phyloP scores from a whole-genome alignment of 92 coral and sea anemone genomes.

The Zoanthus sociatus region DNA sequence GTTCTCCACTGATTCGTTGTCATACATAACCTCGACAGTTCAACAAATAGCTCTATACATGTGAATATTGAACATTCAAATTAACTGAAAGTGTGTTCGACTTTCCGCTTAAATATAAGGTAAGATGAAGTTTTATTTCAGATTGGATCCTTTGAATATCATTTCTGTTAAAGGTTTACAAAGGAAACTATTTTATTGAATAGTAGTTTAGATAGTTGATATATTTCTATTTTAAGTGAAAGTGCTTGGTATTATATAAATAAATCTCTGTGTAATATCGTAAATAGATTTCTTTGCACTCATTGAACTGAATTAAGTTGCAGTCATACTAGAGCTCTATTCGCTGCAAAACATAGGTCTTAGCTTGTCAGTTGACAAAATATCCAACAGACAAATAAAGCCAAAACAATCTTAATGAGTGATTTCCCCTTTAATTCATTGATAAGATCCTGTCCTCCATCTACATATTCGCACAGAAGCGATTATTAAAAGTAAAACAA shows the following conservation, averaged over 20 bases:
- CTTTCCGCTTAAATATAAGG: constrained; percentile 17
- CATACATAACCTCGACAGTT: neutral
- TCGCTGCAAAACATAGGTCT: neutral
- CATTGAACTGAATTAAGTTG: neutral
- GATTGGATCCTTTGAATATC: neutral
- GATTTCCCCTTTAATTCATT: neutral
- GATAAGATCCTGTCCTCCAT: neutral
- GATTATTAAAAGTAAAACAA: neutral
- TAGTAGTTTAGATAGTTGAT: neutral
- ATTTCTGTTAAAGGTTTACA: neutral
- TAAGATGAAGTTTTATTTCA: neutral
- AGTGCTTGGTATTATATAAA: neutral
- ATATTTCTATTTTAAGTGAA: constrained; percentile 5
- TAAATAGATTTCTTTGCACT: neutral
- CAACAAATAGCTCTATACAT: neutral
- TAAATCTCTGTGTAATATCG: no score
- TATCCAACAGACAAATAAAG: neutral
- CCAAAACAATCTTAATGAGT: neutral
- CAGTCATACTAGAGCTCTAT: neutral
- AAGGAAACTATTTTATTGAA: neutral
- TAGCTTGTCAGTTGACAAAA: neutral
- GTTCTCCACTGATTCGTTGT: constrained; percentile 16
- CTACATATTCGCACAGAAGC: neutral
- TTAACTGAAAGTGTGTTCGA: constrained; percentile 1
- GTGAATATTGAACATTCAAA: neutral